Conservation (phyloP, 2,113 vertebrate genomes). For the Athene cunicularia region DNA sequence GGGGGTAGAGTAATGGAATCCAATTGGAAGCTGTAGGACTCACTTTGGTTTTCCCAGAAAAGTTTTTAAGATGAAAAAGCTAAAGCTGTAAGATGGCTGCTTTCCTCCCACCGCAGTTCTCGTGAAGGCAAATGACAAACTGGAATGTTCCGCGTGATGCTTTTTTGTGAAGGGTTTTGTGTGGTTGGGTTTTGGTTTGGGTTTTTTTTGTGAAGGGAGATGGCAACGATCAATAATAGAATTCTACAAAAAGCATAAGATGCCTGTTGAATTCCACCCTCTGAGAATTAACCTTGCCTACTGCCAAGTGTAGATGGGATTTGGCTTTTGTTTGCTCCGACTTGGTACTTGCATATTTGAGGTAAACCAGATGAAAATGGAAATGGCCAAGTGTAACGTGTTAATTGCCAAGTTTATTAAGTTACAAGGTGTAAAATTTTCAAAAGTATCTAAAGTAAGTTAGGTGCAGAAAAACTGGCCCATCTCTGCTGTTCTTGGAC, state of each 20-base stretch:
- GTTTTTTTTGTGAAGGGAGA: background rate
- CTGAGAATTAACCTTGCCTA: background rate
- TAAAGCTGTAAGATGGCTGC: background rate
- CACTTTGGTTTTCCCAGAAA: background rate
- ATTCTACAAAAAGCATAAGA: background rate
- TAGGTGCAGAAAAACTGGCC: background rate
- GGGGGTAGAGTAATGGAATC: background rate
- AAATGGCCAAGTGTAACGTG: background rate
- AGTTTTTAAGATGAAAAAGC: background rate
- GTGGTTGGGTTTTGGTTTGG: background rate
- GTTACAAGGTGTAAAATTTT: background rate
- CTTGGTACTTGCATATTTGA: slow-evolving; percentile 3
- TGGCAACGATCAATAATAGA: background rate
- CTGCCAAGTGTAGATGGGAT: background rate
- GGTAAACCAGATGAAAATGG: background rate
- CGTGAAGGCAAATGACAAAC: background rate
- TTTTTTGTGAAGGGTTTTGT: background rate
- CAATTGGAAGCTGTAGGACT: background rate
- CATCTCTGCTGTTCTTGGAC: background rate
- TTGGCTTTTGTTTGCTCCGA: background rate
- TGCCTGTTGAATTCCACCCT: background rate
- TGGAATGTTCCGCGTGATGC: background rate
- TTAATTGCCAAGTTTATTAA: background rate
- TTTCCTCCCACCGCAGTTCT: background rate
- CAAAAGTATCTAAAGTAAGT: background rate